These are phyloP conservation scores for Mobula birostris DNA, from an alignment of 2,113 vertebrate species.

Conservation along the genomic window DNA sequence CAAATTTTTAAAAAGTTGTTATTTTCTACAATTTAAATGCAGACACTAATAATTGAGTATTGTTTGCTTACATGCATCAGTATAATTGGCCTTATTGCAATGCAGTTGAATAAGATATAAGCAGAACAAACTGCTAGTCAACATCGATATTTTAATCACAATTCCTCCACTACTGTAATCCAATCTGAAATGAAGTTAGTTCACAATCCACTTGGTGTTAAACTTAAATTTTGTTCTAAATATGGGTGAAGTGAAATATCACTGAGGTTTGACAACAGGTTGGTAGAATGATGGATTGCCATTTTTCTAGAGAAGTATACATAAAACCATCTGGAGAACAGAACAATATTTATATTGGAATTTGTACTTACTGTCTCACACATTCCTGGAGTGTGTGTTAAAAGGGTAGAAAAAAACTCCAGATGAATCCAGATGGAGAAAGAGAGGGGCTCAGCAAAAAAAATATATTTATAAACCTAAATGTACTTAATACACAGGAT, in stretches of 20 bases:
- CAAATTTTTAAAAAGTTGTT: background rate
- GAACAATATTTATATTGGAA: background rate
- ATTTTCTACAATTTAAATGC: background rate
- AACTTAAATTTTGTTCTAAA: background rate
- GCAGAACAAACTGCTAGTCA: background rate
- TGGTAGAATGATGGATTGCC: background rate
- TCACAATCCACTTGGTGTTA: background rate
- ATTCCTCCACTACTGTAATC: background rate
- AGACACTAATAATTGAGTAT: background rate
- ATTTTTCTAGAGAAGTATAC: background rate
- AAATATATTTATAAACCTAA: background rate
- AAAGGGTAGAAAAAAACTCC: background rate
- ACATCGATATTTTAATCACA: background rate
- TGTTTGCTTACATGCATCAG: background rate
- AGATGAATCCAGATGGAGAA: background rate
- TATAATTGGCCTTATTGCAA: background rate
- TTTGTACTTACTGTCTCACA: background rate
- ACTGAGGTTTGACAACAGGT: background rate
- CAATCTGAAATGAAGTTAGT: background rate
- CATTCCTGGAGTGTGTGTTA: background rate
- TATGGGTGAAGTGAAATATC: background rate
- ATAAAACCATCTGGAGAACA: background rate
- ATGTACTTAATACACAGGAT: background rate
- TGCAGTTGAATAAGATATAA: background rate
- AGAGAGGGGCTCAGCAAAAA: background rate